phyloP scores from a whole-genome alignment of 1,140 invertebrate genomes.

The Apis laboriosa region DNA sequence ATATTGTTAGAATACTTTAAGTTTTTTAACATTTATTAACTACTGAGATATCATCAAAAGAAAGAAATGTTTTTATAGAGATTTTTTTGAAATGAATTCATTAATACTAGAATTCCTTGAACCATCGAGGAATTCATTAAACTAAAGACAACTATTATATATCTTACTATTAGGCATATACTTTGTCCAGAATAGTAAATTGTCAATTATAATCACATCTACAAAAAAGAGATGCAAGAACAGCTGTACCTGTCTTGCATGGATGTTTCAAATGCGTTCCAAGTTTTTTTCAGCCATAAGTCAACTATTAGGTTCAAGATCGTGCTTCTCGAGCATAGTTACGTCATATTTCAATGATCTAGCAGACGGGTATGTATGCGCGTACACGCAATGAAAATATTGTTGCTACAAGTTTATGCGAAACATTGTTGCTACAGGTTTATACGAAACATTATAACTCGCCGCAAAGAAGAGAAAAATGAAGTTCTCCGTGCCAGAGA shows the following conservation, averaged over 20 bases:
- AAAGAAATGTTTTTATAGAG: no score
- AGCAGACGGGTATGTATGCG: not conserved
- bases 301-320: constrained; percentile 43
- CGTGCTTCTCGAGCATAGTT: constrained; percentile 23
- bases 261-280: not conserved
- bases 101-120: no score
- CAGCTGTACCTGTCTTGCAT: not conserved
- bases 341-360: constrained; percentile 53
- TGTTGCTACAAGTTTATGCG: constrained; percentile 17
- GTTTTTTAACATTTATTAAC: not conserved
- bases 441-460: constrained; percentile 32
- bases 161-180: no score
- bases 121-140: not conserved
- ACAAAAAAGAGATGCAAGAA: not conserved
- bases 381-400: not conserved
- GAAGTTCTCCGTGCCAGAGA: constrained; percentile 12
- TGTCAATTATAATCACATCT: no score
- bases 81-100: no score
- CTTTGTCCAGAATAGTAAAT: no score
- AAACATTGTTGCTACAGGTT: constrained; percentile 21
- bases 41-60: no score
- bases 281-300: constrained; percentile 3
- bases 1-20: not conserved
- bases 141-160: no score
- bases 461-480: constrained; percentile 9